phyloP scores from a whole-genome alignment of 1,140 invertebrate species.

The Zaprionus gabonicus region DNA sequence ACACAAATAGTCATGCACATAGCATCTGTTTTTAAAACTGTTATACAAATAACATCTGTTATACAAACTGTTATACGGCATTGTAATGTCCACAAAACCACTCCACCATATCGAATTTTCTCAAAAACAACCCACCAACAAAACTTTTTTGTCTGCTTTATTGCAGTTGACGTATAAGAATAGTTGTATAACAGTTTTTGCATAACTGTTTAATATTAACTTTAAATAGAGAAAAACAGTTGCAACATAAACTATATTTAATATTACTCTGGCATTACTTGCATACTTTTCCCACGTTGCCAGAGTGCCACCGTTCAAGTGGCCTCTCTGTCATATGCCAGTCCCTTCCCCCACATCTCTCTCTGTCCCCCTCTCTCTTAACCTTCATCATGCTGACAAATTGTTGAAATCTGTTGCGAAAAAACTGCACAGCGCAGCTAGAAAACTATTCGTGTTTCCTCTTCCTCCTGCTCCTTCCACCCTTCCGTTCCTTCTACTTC shows the following conservation, averaged over 20 bases:
- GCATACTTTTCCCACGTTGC: conserved; percentile 32
- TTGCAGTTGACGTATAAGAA: too few relatives aligned
- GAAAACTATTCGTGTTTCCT: conserved; percentile 16
- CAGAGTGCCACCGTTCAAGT: conserved; percentile 57
- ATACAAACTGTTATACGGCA: too few relatives aligned
- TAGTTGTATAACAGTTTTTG: too few relatives aligned
- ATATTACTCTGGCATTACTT: conserved; percentile 8
- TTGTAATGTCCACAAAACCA: too few relatives aligned
- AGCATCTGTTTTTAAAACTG: too few relatives aligned
- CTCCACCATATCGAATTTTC: too few relatives aligned
- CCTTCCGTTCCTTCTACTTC: neutral
- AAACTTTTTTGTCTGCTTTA: too few relatives aligned
- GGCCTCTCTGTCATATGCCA: conserved; percentile 63
- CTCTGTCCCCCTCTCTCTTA: neutral
- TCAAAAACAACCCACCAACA: too few relatives aligned
- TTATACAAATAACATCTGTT: too few relatives aligned
- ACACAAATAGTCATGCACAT: too few relatives aligned
- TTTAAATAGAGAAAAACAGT: too few relatives aligned
- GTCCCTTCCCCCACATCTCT: neutral
- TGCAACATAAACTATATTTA: neutral
- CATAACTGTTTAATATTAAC: too few relatives aligned
- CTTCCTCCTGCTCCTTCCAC: neutral
- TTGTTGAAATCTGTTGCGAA: conserved; percentile 35
- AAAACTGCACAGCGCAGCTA: conserved; percentile 34
- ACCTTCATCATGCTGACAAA: conserved; percentile 45